Evolutionary conservation across 2,888 invertebrate species (phyloP).

Genomic region (Platynereis dumerilii): DNA sequence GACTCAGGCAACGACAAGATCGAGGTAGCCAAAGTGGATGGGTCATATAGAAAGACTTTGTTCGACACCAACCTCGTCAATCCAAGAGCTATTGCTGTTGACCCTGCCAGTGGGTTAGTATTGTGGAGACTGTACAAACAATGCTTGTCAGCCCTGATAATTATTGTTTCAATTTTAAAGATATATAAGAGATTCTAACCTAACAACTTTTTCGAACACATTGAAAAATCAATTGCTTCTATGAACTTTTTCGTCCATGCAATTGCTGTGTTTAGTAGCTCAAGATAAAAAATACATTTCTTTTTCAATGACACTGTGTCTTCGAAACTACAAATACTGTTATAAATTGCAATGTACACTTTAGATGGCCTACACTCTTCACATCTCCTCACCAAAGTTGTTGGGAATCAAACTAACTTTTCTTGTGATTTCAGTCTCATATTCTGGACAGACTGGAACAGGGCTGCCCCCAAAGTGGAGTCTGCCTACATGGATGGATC

Average conservation of each 20-base stretch:
- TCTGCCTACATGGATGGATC: conserved; percentile 92
- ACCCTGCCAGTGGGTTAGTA: conserved; percentile 80
- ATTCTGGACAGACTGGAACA: conserved; percentile 98
- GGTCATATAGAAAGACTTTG: conserved; percentile 73
- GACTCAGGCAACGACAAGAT: conserved; percentile 88
- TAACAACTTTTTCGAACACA: not conserved
- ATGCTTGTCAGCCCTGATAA: too few relatives aligned
- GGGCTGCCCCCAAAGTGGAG: conserved; percentile 88
- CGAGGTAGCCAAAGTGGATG: conserved; percentile 85
- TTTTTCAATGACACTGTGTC: too few relatives aligned
- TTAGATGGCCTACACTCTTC: too few relatives aligned
- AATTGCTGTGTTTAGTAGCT: too few relatives aligned
- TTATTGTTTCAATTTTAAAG: not conserved
- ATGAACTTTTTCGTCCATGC: too few relatives aligned
- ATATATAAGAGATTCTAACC: not conserved
- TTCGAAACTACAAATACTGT: too few relatives aligned
- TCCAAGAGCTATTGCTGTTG: conserved; percentile 93
- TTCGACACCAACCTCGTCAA: conserved; percentile 81
- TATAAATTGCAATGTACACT: too few relatives aligned
- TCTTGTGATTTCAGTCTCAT: conserved; percentile 76
- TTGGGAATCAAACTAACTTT: too few relatives aligned
- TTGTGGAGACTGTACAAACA: too few relatives aligned
- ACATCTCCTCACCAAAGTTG: too few relatives aligned
- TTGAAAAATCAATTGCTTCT: too few relatives aligned
- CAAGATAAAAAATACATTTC: too few relatives aligned